Evolutionary conservation across 1,140 invertebrate species (phyloP).

Genomic region (Neocloeon triangulifer): DNA sequence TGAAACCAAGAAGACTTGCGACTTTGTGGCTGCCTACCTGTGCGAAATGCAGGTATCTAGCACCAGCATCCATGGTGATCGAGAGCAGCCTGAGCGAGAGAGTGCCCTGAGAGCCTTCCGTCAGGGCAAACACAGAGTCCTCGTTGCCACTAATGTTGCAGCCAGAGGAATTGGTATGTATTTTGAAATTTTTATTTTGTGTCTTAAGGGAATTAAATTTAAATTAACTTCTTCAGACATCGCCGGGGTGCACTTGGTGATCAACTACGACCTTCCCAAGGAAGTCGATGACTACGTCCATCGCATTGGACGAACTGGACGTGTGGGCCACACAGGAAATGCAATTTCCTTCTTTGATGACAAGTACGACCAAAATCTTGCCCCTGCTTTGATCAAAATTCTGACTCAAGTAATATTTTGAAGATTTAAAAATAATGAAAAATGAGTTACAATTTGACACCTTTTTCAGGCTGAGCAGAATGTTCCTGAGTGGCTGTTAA

Average conservation of each 20-base stretch:
- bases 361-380: slow-evolving; percentile 31
- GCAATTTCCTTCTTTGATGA: slow-evolving; percentile 72
- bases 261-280: slow-evolving; percentile 81
- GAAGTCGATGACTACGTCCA: slow-evolving; percentile 86
- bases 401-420: slow-evolving; percentile 35
- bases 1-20: slow-evolving; percentile 66
- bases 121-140: slow-evolving; percentile 39
- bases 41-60: slow-evolving; percentile 42
- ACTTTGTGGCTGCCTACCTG: slow-evolving; percentile 61
- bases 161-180: slow-evolving; percentile 52
- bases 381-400: slow-evolving; percentile 41
- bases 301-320: slow-evolving; percentile 80
- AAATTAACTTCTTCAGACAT: slow-evolving; percentile 30
- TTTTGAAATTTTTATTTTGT: neutral
- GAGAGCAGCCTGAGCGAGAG: slow-evolving; percentile 73
- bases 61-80: slow-evolving; percentile 84
- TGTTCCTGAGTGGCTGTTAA: too few relatives aligned
- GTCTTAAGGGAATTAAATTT: neutral
- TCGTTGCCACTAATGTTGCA: slow-evolving; percentile 87
- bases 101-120: slow-evolving; percentile 66
- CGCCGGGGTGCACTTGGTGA: slow-evolving; percentile 58
- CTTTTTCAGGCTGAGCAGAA: too few relatives aligned
- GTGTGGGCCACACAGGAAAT: slow-evolving; percentile 74
- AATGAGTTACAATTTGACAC: too few relatives aligned
- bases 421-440: too few relatives aligned